phyloP scores from a whole-genome alignment of 2,888 invertebrate species.

The Trichogramma evanescens region DNA sequence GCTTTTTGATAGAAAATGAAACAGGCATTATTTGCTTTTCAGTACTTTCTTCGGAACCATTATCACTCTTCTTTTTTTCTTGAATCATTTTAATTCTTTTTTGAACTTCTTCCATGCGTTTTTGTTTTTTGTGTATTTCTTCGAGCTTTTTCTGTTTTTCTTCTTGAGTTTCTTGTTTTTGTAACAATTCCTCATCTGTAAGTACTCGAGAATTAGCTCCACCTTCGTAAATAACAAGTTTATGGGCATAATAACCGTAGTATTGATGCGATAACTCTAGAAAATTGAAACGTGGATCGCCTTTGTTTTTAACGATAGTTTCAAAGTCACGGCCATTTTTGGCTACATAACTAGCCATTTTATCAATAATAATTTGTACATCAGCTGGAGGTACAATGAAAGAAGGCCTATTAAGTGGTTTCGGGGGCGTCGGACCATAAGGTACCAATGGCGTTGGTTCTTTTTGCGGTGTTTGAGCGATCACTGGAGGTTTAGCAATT shows the following conservation, averaged over 20 bases:
- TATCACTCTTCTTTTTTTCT: conserved; percentile 41
- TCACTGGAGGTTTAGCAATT: conserved; percentile 10
- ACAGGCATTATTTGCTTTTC: conserved; percentile 52
- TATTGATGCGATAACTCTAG: conserved; percentile 69
- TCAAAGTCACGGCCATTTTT: conserved; percentile 94
- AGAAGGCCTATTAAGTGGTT: conserved; percentile 46
- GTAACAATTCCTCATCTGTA: conserved; percentile 41
- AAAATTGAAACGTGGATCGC: conserved; percentile 83
- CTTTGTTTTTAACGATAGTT: conserved; percentile 72
- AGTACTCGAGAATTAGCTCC: conserved; percentile 40
- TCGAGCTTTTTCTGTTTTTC: conserved; percentile 43
- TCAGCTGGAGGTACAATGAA: conserved; percentile 71
- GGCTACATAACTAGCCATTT: conserved; percentile 93
- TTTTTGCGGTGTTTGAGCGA: conserved; percentile 25
- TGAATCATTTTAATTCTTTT: conserved; percentile 43
- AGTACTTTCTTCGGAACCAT: conserved; percentile 36
- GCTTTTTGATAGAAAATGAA: conserved; percentile 78
- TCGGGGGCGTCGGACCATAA: conserved; percentile 38
- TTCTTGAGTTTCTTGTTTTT: conserved; percentile 42
- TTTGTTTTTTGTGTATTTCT: conserved; percentile 41
- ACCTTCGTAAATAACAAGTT: conserved; percentile 50
- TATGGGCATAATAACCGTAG: conserved; percentile 74
- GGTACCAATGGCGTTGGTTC: conserved; percentile 39
- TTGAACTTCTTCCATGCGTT: conserved; percentile 46
- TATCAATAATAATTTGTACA: conserved; percentile 81